Base-by-base conservation (phyloP, 2,113 vertebrate species). In the Coregonus clupeaformis region DNA sequence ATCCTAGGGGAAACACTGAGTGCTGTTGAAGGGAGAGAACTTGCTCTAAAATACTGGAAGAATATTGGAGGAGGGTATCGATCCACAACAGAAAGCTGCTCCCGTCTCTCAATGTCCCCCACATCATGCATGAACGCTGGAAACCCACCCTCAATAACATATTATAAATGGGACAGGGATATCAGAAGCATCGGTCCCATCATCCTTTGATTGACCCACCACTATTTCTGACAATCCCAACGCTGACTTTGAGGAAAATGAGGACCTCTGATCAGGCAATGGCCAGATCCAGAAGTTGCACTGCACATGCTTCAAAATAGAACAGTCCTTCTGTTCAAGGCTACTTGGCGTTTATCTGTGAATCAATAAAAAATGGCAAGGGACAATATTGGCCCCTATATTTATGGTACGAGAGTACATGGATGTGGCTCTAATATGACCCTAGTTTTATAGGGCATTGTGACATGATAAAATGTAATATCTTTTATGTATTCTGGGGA, bases 391-490 rank as follows among this genome's bases (percentile, higher is more conserved):
- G 29, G 45, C 68, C 73, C 72, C 75, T 71, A 77, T 82, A 77
- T 85, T 82, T 77, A 57, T 73, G 75, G 78, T 72, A 65, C 71
- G 20, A 49, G 63, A 75, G 32, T n/a, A 75, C 52, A 70, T 73
- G 6, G 67, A 45, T 60, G 69, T 52, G 74, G 36, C 9, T 74
- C 45, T 70, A 24, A 77, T 32, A 72, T 47, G 76, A 25, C 85
- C 87, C 83, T 92, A 91, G 89, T 91, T 92, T 89, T 91, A 91
- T 89, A 90, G 89, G 91, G 89, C 25, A 5, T 74, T 72, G 75
- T 68, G 69, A 16, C 3, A 16, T 18, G 32, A 74, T 72, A 49
- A 59, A 27, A 65, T 49, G 25, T 68, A 75, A 71, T 1, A 6
- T 77, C 59, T 45, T 76, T 22, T 1, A 6, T 78, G 71, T 77